Base-by-base conservation (phyloP, 1,140 invertebrate species). In the Zaprionus gabonicus region DNA sequence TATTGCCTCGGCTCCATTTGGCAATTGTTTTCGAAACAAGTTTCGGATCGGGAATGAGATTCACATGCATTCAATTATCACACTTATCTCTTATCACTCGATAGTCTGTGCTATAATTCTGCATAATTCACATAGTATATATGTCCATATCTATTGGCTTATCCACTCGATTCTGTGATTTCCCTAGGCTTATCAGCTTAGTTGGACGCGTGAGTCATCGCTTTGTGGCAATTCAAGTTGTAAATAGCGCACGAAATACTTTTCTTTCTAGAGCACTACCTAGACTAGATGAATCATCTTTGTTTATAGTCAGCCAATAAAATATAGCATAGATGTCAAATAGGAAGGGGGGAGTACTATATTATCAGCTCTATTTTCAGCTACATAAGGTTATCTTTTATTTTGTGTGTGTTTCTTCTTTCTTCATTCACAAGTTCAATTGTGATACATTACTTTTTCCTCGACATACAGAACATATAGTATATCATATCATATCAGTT, bases 141-240 rank as follows among this genome's bases (percentile, higher is more conserved):
- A 34, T n/a, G 6, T 17, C 1, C 53, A 7, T 36, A 4, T 25
- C 17, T 57, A 58, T 49, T 58, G 17, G 65, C 25, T 58, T 49
- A 67, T 27, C 65, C 28, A 49, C 55, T 58, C 20, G 27, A 28
- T 4, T 28, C 27, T 67, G 65, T 67, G 65, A 34, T 58, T 66
- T 67, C 55, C 65, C 65, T 49, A 49, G 4, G 12, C 27, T 66
- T 71, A 65, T 71, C 60, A 46, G 3, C 17, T 44, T n/a, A 28
- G 15, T 38, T 46, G 57, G 7, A 10, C 3, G 12, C 15, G 46
- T 72, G 63, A 72, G 44, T 72, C 63, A 72, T 25, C 31, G 20
- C 36, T 41, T 9, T 34, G 7, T 9, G 36, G 13, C 27, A 44
- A 44, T 36, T 36, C 59, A 64, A 28, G 15, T 67, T n/a, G 20